Conservation (phyloP, 1,140 invertebrate species). For the Piezodorus guildinii region DNA sequence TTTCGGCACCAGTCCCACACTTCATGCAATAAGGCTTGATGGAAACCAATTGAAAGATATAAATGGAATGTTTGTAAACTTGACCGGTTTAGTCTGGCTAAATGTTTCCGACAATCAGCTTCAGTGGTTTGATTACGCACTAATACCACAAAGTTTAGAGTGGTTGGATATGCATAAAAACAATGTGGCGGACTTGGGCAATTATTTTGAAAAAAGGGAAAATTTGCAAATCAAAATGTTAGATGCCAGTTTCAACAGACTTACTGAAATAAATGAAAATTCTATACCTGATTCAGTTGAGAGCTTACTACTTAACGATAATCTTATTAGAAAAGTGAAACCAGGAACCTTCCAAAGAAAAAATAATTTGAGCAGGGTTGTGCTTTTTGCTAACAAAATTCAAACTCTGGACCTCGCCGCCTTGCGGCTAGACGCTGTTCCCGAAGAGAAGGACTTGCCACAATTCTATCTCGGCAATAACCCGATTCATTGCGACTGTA, state of each 20-base stretch:
- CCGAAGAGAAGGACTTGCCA: slow-evolving; percentile 50
- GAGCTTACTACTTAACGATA: slow-evolving; percentile 63
- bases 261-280: slow-evolving; percentile 50
- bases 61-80: slow-evolving; percentile 49
- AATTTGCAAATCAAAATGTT: slow-evolving; percentile 58
- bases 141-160: slow-evolving; percentile 51
- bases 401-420: slow-evolving; percentile 58
- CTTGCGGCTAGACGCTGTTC: slow-evolving; percentile 51
- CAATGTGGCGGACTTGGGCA: slow-evolving; percentile 49
- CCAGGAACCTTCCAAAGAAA: slow-evolving; percentile 61
- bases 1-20: slow-evolving; percentile 49
- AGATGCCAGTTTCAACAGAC: slow-evolving; percentile 60
- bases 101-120: slow-evolving; percentile 59
- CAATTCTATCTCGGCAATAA: slow-evolving; percentile 71
- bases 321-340: slow-evolving; percentile 54
- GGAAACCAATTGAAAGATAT: slow-evolving; percentile 52
- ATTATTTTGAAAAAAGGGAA: slow-evolving; percentile 45
- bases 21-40: slow-evolving; percentile 53
- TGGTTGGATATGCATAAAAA: slow-evolving; percentile 60
- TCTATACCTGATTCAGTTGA: slow-evolving; percentile 61
- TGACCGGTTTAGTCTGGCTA: slow-evolving; percentile 53
- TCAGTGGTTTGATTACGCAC: slow-evolving; percentile 51
- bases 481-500: slow-evolving; percentile 71
- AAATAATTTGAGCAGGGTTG: slow-evolving; percentile 53
- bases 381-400: slow-evolving; percentile 62